These are phyloP conservation scores for Drosophila jambulina DNA, from an alignment of 1,140 invertebrate genomes.

Conservation along the genomic window DNA sequence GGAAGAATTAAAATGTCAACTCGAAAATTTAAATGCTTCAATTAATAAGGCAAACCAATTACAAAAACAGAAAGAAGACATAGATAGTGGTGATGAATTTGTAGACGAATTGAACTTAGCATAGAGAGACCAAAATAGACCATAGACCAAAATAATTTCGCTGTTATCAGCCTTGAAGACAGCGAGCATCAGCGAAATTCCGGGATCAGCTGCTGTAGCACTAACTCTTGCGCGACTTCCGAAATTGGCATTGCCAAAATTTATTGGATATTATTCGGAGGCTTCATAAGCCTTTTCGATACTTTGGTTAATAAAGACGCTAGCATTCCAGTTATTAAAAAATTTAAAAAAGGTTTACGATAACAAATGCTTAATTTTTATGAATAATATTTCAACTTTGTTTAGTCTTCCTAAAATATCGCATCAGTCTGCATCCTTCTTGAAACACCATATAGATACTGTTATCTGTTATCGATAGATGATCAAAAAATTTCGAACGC, in stretches of 20 bases:
- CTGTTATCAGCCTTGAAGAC: background rate
- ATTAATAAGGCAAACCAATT: background rate
- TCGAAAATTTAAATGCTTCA: background rate
- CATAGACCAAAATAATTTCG: background rate
- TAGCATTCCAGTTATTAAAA: conserved; percentile 1
- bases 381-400: too few relatives aligned
- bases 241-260: background rate
- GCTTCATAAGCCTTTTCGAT: background rate
- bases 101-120: background rate
- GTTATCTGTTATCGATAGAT: background rate
- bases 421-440: too few relatives aligned
- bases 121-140: too few relatives aligned
- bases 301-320: background rate
- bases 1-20: too few relatives aligned
- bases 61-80: background rate
- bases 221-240: background rate
- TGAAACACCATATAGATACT: too few relatives aligned
- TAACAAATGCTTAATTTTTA: background rate
- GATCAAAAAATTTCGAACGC: background rate
- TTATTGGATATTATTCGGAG: background rate
- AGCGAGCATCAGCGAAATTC: too few relatives aligned
- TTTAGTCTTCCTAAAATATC: too few relatives aligned
- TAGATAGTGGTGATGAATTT: background rate
- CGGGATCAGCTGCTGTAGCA: background rate
- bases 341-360: background rate